phyloP scores from a whole-genome alignment of 2,113 vertebrate species.

The Mixornis gularis region DNA sequence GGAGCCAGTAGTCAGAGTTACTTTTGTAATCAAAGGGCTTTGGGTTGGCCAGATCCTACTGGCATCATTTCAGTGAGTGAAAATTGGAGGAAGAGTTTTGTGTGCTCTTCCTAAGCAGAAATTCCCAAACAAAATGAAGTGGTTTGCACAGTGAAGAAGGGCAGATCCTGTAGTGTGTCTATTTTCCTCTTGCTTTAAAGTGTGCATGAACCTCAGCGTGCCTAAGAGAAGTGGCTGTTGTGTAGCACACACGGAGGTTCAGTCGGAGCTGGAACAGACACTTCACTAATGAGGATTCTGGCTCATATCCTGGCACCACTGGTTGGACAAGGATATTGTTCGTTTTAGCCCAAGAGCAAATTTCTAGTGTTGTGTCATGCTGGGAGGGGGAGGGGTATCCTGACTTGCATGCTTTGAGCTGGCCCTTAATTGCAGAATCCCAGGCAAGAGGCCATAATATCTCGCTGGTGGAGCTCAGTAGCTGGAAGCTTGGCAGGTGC shows the following conservation, averaged over 20 bases:
- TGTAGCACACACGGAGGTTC: background rate
- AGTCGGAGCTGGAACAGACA: background rate
- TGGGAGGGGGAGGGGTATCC: background rate
- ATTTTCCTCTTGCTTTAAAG: background rate
- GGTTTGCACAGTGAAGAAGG: background rate
- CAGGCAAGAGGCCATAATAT: background rate
- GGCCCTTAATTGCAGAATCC: conserved; percentile 14
- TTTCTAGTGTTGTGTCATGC: conserved; percentile 17
- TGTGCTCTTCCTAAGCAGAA: background rate
- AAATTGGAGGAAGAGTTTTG: background rate
- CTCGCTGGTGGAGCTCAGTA: background rate
- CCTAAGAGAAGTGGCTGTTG: background rate
- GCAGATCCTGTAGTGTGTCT: background rate
- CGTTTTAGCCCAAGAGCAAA: conserved; percentile 32
- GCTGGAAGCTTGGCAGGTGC: conserved; percentile 32
- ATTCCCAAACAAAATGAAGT: background rate
- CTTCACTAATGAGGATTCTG: conserved; percentile 33
- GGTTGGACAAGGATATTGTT: conserved; percentile 52
- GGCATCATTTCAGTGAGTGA: background rate
- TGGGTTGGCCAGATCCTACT: background rate
- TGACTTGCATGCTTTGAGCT: background rate
- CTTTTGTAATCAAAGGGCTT: background rate
- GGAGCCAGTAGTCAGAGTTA: background rate
- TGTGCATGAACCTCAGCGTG: background rate
- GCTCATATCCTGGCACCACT: conserved; percentile 36